Evolutionary conservation across 1,140 invertebrate genomes (phyloP).

Genomic region (Ooceraea biroi): DNA sequence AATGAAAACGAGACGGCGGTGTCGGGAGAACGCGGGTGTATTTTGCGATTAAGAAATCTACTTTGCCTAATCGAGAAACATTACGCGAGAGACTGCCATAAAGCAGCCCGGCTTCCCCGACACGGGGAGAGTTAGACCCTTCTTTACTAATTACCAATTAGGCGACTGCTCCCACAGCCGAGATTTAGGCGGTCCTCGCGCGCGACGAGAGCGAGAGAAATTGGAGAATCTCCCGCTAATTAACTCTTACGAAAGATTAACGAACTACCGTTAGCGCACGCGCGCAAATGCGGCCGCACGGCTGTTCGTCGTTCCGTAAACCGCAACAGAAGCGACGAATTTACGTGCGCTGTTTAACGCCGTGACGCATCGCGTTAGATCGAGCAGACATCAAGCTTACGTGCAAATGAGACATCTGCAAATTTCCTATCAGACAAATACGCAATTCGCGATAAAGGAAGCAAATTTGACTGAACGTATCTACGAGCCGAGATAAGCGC

Average conservation of each 20-base stretch:
- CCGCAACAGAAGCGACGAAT: slow-evolving; percentile 16
- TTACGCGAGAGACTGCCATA: slow-evolving; percentile 38
- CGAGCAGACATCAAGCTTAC: neutral
- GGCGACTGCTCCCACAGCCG: slow-evolving; percentile 33
- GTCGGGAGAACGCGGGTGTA: neutral
- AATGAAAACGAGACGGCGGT: neutral
- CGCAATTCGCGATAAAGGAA: neutral
- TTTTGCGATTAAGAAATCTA: slow-evolving; percentile 61
- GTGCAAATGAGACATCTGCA: too few species aligned
- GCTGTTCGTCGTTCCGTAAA: neutral
- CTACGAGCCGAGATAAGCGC: slow-evolving; percentile 4
- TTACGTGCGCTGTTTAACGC: slow-evolving; percentile 27
- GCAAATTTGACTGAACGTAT: neutral
- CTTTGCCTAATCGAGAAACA: slow-evolving; percentile 64
- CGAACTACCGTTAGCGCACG: neutral
- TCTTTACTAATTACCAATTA: slow-evolving; percentile 73
- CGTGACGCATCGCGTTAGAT: neutral
- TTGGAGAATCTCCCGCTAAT: slow-evolving; percentile 62
- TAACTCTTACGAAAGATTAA: slow-evolving; percentile 61
- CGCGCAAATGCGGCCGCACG: slow-evolving; percentile 2
- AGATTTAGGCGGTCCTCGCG: slow-evolving; percentile 56
- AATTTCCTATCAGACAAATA: neutral
- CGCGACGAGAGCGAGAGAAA: slow-evolving; percentile 49
- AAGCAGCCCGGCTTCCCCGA: slow-evolving; percentile 32
- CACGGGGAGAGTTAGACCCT: slow-evolving; percentile 23